A percentile compares a stretch with the other conserved stretches of the same genome.
These are phyloP conservation scores for Pseudomyrmex concolor DNA, from an alignment of 1,140 invertebrate genomes.

Conservation along the genomic window DNA sequence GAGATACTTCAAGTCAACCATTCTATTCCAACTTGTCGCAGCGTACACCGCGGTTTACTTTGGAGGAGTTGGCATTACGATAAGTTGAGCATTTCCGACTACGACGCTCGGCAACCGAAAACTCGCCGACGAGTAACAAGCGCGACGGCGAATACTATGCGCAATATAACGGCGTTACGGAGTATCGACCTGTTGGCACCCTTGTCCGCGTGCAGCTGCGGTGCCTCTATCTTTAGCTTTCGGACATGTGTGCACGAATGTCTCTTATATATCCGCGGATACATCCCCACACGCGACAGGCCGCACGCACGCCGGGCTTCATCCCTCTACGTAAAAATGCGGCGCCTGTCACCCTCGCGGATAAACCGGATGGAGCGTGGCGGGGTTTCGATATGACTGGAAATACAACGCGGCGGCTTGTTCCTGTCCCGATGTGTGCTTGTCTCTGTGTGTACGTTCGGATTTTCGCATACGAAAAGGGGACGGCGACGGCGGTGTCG, in stretches of 20 bases:
- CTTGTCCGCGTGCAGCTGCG: constrained; percentile 75
- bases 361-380: background rate
- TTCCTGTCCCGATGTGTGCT: background rate
- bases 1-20: background rate
- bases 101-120: constrained; percentile 30
- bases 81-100: constrained; percentile 18
- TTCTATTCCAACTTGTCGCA: constrained; percentile 4
- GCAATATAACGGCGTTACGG: constrained; percentile 70
- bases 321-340: constrained; percentile 29
- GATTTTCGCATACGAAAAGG: constrained; percentile 4
- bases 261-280: constrained; percentile 37
- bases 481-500: background rate
- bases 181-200: constrained; percentile 81
- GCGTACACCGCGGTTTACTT: background rate
- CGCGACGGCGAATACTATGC: constrained; percentile 39
- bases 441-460: background rate
- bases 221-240: constrained; percentile 80
- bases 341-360: constrained; percentile 4
- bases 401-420: constrained; percentile 31
- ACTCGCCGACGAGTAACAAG: constrained; percentile 15
- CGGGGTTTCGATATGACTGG: constrained; percentile 21
- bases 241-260: constrained; percentile 43
- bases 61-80: background rate
- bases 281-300: constrained; percentile 29
- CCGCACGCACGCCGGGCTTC: constrained; percentile 17